Conservation (phyloP, 1,140 invertebrate species). For the Aleiodes sp. region DNA sequence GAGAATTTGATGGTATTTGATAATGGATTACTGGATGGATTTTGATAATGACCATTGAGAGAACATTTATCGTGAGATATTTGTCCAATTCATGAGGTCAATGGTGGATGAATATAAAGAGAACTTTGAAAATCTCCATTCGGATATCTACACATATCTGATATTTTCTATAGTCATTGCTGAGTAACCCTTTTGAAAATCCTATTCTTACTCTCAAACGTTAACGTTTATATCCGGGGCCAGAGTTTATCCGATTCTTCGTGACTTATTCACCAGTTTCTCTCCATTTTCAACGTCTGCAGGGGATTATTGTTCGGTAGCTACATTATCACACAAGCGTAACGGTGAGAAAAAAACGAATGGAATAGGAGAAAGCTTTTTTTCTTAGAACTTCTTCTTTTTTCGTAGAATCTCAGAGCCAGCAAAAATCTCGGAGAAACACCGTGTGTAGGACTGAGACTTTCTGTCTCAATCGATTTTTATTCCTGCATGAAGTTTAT, state of each 20-base stretch:
- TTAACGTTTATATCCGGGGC: conserved; percentile 21
- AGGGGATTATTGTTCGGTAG: conserved; percentile 16
- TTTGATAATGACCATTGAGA: not conserved
- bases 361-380: not conserved
- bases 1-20: too few relatives aligned
- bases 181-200: conserved; percentile 16
- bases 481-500: conserved; percentile 25
- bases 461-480: conserved; percentile 22
- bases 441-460: too few relatives aligned
- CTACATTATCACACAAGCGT: not conserved
- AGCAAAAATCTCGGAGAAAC: too few relatives aligned
- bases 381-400: too few relatives aligned
- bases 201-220: conserved; percentile 8
- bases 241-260: conserved; percentile 31
- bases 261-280: conserved; percentile 27
- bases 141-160: not conserved
- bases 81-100: not conserved
- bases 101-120: not conserved
- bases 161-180: conserved; percentile 21
- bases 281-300: conserved; percentile 18
- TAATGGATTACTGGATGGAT: not conserved
- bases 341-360: not conserved
- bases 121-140: not conserved
- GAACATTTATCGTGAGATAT: not conserved
- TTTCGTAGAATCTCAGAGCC: too few relatives aligned